Percentiles rank a stretch among this genome's conserved stretches.
Evolutionary conservation across 2,888 invertebrate species (phyloP).

Genomic region (Drosophila nigricruria): DNA sequence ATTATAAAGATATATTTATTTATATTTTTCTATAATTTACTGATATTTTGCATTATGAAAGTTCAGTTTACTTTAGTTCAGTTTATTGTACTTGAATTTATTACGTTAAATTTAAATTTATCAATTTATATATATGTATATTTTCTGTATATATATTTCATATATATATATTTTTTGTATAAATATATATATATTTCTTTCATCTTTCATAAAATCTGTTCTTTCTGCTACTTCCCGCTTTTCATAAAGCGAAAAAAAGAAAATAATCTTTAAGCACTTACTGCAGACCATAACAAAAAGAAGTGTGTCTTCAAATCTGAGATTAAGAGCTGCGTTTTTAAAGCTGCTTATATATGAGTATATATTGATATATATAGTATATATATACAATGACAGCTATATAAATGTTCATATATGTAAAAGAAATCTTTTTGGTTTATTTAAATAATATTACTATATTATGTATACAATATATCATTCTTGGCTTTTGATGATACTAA

Average conservation of each 20-base stretch:
- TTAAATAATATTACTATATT: background rate
- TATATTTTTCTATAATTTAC: too few relatives aligned
- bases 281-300: background rate
- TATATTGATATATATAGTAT: background rate
- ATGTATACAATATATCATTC: background rate
- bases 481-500: background rate
- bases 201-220: constrained; percentile 4
- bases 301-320: background rate
- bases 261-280: constrained; percentile 11
- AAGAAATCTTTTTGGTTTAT: background rate
- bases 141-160: background rate
- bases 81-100: background rate
- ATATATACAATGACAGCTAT: background rate
- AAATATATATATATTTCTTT: background rate
- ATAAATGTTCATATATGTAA: background rate
- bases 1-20: too few relatives aligned
- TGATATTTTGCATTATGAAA: too few relatives aligned
- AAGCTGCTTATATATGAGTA: background rate
- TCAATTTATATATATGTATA: background rate
- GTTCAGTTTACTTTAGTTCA: background rate
- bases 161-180: background rate
- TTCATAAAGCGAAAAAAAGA: background rate
- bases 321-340: background rate
- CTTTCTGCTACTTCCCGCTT: background rate
- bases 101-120: background rate